Percentiles rank a stretch among this genome's conserved stretches.
These are phyloP conservation scores for Panorpa germanica DNA, from an alignment of 2,888 invertebrate genomes.

Conservation along the genomic window DNA sequence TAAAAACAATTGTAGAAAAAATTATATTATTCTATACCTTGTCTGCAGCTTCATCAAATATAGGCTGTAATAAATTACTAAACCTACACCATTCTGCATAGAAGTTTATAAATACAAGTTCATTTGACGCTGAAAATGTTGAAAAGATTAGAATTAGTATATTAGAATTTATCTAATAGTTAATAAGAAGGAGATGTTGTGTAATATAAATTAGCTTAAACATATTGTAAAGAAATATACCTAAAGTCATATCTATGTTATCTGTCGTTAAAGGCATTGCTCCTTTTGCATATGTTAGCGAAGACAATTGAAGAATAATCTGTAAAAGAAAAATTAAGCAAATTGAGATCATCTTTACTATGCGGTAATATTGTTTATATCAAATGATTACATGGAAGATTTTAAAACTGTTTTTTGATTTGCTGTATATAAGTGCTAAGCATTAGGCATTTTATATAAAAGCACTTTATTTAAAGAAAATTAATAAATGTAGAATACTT, in stretches of 20 bases:
- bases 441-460: background rate
- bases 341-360: too few species aligned
- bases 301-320: slow-evolving; percentile 34
- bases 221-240: slow-evolving; percentile 28
- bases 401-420: too few species aligned
- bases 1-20: too few species aligned
- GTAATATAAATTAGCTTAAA: background rate
- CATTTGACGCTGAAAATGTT: slow-evolving; percentile 67
- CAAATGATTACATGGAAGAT: too few species aligned
- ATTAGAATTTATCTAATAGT: slow-evolving; percentile 4
- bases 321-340: slow-evolving; percentile 15
- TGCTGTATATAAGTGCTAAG: too few species aligned
- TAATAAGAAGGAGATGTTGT: slow-evolving; percentile 1
- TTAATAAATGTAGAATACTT: too few species aligned
- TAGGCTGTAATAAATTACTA: slow-evolving; percentile 89
- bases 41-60: slow-evolving; percentile 90
- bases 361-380: too few species aligned
- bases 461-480: slow-evolving; percentile 1
- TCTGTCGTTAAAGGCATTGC: slow-evolving; percentile 62
- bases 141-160: slow-evolving; percentile 11
- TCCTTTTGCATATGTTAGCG: slow-evolving; percentile 62
- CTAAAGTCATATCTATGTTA: slow-evolving; percentile 71
- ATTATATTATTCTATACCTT: slow-evolving; percentile 31
- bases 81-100: slow-evolving; percentile 99
- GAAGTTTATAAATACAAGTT: slow-evolving; percentile 95